Base-by-base conservation (phyloP, 2,888 invertebrate genomes). In the Lasioglossum malachurum region DNA sequence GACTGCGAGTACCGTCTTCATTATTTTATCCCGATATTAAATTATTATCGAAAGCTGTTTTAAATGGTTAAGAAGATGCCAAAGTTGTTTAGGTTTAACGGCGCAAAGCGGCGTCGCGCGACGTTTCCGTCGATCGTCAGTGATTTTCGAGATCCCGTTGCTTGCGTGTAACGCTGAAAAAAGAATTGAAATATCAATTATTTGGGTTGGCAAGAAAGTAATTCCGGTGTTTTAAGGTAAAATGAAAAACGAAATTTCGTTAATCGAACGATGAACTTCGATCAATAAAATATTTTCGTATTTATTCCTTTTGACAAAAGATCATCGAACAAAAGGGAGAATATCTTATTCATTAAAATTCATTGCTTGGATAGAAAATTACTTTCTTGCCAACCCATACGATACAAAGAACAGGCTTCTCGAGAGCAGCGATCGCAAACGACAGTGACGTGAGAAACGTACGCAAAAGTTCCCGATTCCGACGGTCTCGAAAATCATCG, bases 71-170 rank as follows among this genome's bases (percentile, higher is more conserved):
- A 92, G 94, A 93, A 94, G 92, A 95, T 95, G 94, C 95, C 95
- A 95, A 95, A 95, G 95, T 95, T 95, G 94, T 95, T 93, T 95
- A 95, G 95, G 95, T 95, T 95, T 95, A 95, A 93, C 92, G 87
- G 82, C 82, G 87, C 87, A 84, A 80, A 35, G 41, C 74, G 69
- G 78, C 83, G 83, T 86, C 53, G 85, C 84, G 73, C 88, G 87
- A 80, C 80, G 84, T 79, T 86, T 67, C 81, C 75, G 64, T 86
- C 87, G 88, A 83, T 35, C 31, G 0, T 16, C n/a, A 16, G 16
- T n/a, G 35, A n/a, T 71, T 67, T 27, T 49, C 79, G 23, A 16
- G 49, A 27, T n/a, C 4, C 35, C 81, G 76, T 64, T 82, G 10
- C 69, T 77, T 14, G 7, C 27, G 19, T 10, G 73, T 75, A 53